Conservation (phyloP, 2,888 invertebrate genomes). For the Podabrus alpinus region DNA sequence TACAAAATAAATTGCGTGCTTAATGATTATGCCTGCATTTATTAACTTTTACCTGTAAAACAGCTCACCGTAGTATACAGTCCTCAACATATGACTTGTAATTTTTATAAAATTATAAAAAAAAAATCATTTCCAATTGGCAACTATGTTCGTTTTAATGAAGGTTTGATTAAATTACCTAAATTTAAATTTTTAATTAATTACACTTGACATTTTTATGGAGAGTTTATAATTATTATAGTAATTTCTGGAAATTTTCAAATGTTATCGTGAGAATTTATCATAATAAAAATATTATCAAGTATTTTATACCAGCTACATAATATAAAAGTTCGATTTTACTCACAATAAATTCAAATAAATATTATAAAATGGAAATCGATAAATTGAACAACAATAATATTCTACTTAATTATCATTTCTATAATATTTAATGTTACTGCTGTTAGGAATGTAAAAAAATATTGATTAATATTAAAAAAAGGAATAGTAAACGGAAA, state of each 20-base stretch:
- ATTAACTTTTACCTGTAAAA: neutral
- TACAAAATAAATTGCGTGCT: neutral
- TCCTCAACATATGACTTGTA: neutral
- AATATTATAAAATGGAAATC: neutral
- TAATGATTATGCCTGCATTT: neutral
- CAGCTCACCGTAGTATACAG: neutral
- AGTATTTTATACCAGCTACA: neutral
- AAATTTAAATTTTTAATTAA: neutral
- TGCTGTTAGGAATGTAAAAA: neutral
- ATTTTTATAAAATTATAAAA: neutral
- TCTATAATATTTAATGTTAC: neutral
- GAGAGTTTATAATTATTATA: neutral
- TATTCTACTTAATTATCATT: neutral
- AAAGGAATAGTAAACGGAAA: too few species aligned
- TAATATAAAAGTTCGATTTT: neutral
- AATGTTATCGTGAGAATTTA: neutral
- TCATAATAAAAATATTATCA: neutral
- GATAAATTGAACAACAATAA: neutral
- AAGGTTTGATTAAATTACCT: neutral
- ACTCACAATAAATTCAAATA: neutral
- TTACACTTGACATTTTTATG: neutral
- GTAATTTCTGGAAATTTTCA: neutral
- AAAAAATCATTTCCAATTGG: neutral
- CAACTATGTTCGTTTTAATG: neutral
- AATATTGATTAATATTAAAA: neutral